Evolutionary conservation across 2,113 vertebrate genomes (phyloP).

Genomic region (Passer montanus): DNA sequence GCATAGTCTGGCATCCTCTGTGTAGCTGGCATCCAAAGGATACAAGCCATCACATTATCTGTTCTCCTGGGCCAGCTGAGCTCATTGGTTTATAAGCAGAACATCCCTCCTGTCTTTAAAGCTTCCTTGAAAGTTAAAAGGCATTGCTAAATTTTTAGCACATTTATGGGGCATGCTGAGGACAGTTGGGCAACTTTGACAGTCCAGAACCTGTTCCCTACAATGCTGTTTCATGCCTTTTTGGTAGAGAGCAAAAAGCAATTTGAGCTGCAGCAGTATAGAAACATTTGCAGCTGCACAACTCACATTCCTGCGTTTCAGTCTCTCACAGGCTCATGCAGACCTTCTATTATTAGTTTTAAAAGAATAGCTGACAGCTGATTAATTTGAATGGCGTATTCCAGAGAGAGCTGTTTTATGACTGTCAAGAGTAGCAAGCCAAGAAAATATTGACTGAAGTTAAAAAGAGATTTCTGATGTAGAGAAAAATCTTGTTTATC

Average conservation of each 20-base stretch:
- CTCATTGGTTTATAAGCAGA: not conserved
- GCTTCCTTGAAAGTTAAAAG: not conserved
- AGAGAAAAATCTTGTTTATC: not conserved
- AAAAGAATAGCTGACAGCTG: conserved; percentile 28
- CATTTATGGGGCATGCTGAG: not conserved
- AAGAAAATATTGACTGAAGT: conserved; percentile 1
- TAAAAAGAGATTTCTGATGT: not conserved
- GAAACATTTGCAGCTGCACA: not conserved
- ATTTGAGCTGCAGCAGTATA: not conserved
- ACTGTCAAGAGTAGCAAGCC: not conserved
- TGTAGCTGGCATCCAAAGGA: not conserved
- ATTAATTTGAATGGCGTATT: not conserved
- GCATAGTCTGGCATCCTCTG: not conserved
- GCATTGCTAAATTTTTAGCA: not conserved
- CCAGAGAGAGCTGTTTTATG: conserved; percentile 9
- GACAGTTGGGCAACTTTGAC: not conserved
- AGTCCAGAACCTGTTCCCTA: not conserved
- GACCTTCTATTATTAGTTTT: conserved; percentile 42
- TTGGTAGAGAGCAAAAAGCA: not conserved
- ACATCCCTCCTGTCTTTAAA: not conserved
- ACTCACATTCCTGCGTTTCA: not conserved
- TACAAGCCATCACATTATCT: not conserved
- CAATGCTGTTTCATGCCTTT: not conserved
- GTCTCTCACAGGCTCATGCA: not conserved
- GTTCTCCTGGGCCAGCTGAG: not conserved